Evolutionary conservation across 2,113 vertebrate genomes (phyloP).

Genomic region (Sorex araneus): DNA sequence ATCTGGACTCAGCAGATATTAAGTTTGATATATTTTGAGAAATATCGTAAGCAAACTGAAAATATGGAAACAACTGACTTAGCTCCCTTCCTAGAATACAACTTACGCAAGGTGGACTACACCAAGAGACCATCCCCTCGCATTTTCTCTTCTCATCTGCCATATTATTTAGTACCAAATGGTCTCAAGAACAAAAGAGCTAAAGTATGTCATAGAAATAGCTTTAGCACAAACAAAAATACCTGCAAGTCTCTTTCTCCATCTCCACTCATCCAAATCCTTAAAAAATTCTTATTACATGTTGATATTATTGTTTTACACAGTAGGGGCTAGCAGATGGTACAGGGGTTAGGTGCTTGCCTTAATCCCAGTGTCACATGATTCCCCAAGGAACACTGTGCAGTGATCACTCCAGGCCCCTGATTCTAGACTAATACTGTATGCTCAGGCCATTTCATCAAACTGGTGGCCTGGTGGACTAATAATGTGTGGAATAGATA

Average conservation of each 20-base stretch:
- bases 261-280: not conserved
- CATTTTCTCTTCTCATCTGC: constrained; percentile 81
- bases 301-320: no score
- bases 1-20: constrained; percentile 86
- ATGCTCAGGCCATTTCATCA: no score
- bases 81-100: constrained; percentile 70
- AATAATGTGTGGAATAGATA: no score
- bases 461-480: no score
- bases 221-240: not conserved
- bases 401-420: no score
- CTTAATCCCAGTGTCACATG: not conserved
- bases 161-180: constrained; percentile 84
- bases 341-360: no score
- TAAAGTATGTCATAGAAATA: constrained; percentile 75
- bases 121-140: not conserved
- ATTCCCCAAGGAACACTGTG: no score
- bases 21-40: constrained; percentile 83
- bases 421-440: no score
- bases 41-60: constrained; percentile 76
- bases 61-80: rapidly evolving
- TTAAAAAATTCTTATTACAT: not conserved
- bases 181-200: constrained; percentile 77
- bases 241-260: not conserved
- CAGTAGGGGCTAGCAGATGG: no score
- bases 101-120: rapidly evolving